A percentile compares a stretch with the other conserved stretches of the same genome.
phyloP scores from a whole-genome alignment of 2,797 vertebrate species.

The Sitta carolinensis region DNA sequence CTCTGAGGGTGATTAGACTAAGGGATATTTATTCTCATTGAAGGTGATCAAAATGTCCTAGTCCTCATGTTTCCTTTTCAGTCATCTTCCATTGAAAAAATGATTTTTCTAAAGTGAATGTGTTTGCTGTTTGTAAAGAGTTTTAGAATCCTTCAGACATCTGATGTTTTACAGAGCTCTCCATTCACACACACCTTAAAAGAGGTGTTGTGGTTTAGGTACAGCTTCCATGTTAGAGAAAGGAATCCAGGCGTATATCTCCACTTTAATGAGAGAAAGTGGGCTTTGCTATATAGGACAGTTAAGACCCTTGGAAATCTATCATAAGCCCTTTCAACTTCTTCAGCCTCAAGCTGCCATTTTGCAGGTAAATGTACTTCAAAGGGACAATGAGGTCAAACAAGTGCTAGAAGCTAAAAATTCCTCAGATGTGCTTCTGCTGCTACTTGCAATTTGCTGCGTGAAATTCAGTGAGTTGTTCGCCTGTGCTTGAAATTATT shows the following conservation, averaged over 20 bases:
- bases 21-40: not conserved
- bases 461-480: not conserved
- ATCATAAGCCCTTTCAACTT: not conserved
- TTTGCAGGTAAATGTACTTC: slow-evolving; percentile 8
- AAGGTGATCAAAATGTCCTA: not conserved
- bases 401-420: not conserved
- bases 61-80: not conserved
- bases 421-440: not conserved
- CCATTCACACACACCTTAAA: not conserved
- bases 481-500: not conserved
- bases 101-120: not conserved
- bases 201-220: not conserved
- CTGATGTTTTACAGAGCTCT: not conserved
- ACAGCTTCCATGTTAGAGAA: not conserved
- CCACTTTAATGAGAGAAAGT: not conserved
- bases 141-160: not conserved
- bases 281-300: not conserved
- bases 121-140: not conserved
- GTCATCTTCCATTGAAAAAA: not conserved
- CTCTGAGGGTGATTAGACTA: not conserved
- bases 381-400: slow-evolving; percentile 8
- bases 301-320: not conserved
- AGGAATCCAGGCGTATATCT: not conserved
- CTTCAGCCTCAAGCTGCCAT: not conserved
- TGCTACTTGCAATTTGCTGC: not conserved